A percentile compares a stretch with the other conserved stretches of the same genome.
These are phyloP conservation scores for Schlechtendalia chinensis DNA, from an alignment of 1,140 invertebrate species.

Conservation along the genomic window DNA sequence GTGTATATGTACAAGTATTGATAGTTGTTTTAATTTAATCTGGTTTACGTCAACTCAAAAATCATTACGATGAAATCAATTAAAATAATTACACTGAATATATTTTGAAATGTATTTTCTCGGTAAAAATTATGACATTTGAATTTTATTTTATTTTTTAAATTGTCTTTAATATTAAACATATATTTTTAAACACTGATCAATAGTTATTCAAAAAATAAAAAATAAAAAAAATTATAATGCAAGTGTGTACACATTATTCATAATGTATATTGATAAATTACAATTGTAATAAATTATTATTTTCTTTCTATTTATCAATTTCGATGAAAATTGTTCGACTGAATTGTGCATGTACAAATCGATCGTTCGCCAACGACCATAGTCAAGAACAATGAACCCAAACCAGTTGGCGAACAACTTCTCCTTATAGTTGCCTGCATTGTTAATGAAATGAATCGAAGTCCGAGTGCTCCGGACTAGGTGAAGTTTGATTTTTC, in stretches of 20 bases:
- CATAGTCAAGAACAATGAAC: conserved; percentile 38
- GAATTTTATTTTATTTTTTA: background rate
- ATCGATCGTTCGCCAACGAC: conserved; percentile 32
- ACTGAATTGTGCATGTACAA: conserved; percentile 26
- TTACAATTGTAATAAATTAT: background rate
- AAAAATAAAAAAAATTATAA: too few species aligned
- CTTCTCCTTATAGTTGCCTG: conserved; percentile 22
- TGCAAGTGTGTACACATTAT: too few species aligned
- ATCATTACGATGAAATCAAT: conserved; percentile 8
- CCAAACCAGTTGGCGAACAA: conserved; percentile 28
- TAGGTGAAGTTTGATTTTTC: conserved; percentile 45
- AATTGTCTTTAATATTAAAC: background rate
- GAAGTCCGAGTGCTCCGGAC: background rate
- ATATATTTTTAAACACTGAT: background rate
- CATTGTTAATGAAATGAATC: conserved; percentile 25
- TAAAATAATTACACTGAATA: background rate
- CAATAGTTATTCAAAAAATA: too few species aligned
- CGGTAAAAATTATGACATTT: background rate
- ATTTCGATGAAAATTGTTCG: background rate
- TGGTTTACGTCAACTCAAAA: conserved; percentile 20
- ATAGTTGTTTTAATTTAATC: conserved; percentile 32
- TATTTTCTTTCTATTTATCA: background rate
- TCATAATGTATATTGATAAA: too few species aligned
- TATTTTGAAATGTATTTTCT: background rate
- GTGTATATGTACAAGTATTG: background rate